These are phyloP conservation scores for Rhea pennata DNA, from an alignment of 2,113 vertebrate species.

Conservation along the genomic window DNA sequence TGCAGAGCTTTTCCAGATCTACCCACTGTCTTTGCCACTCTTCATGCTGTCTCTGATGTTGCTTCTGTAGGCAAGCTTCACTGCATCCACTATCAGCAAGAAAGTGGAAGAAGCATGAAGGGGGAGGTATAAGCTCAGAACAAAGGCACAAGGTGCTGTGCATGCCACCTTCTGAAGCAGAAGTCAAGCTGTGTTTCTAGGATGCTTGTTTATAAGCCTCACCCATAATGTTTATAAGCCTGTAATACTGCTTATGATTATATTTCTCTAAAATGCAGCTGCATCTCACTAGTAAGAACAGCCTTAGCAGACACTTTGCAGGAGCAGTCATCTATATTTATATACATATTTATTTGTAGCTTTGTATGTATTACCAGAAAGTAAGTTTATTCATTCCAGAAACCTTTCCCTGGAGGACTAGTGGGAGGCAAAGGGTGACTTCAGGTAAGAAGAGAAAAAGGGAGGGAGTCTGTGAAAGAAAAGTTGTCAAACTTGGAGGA, in stretches of 20 bases:
- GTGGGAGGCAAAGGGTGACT: not conserved
- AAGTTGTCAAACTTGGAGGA: not conserved
- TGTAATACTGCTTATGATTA: not conserved
- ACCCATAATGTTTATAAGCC: not conserved
- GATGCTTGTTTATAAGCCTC: not conserved
- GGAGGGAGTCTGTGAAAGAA: not conserved
- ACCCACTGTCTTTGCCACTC: not conserved
- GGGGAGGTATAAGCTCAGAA: not conserved
- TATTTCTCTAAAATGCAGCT: not conserved
- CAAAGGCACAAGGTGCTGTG: not conserved
- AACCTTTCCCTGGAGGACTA: not conserved
- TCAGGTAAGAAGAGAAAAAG: not conserved
- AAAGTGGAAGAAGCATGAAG: not conserved
- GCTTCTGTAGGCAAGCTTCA: not conserved
- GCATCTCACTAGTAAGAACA: not conserved
- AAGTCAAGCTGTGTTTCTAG: not conserved
- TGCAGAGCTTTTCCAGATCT: not conserved
- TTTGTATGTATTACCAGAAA: not conserved
- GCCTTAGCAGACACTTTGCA: not conserved
- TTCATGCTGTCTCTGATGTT: not conserved
- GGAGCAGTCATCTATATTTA: not conserved
- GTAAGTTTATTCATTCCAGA: not conserved
- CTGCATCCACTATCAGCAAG: not conserved
- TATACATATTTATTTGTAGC: not conserved
- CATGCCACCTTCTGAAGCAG: not conserved